These are phyloP conservation scores for Littorina saxatilis DNA, from an alignment of 1,140 invertebrate species.

Conservation along the genomic window DNA sequence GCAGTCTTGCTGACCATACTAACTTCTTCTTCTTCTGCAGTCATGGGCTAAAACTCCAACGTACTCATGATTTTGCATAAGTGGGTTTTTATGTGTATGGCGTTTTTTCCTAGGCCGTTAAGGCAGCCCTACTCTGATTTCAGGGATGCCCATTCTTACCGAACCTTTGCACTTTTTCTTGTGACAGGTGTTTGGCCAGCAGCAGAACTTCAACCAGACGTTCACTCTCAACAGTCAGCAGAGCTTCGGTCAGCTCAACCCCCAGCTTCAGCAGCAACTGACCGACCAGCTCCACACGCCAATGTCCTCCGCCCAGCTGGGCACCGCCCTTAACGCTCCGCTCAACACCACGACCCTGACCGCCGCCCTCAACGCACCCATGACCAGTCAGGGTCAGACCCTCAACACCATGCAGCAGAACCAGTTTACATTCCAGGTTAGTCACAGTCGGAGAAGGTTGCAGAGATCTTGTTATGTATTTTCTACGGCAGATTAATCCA, in stretches of 20 bases:
- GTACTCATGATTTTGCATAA: too few relatives aligned
- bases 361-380: background rate
- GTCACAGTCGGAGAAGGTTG: background rate
- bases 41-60: too few relatives aligned
- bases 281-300: conserved; percentile 39
- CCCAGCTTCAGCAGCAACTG: conserved; percentile 22
- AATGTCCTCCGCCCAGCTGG: conserved; percentile 12
- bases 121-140: too few relatives aligned
- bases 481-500: too few relatives aligned
- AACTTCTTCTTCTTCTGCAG: too few relatives aligned
- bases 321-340: background rate
- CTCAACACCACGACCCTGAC: conserved; percentile 7
- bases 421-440: conserved; percentile 43
- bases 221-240: conserved; percentile 65
- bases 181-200: conserved; percentile 64
- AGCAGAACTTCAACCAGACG: conserved; percentile 64
- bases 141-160: too few relatives aligned
- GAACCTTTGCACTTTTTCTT: too few relatives aligned
- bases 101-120: too few relatives aligned
- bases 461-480: too few relatives aligned
- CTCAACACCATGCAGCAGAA: conserved; percentile 34
- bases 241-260: conserved; percentile 46
- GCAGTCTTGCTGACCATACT: too few relatives aligned
- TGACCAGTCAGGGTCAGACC: background rate
- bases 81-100: too few relatives aligned